Evolutionary conservation across 2,888 invertebrate genomes (phyloP).

Genomic region (Thecocarcelia acutangulata): DNA sequence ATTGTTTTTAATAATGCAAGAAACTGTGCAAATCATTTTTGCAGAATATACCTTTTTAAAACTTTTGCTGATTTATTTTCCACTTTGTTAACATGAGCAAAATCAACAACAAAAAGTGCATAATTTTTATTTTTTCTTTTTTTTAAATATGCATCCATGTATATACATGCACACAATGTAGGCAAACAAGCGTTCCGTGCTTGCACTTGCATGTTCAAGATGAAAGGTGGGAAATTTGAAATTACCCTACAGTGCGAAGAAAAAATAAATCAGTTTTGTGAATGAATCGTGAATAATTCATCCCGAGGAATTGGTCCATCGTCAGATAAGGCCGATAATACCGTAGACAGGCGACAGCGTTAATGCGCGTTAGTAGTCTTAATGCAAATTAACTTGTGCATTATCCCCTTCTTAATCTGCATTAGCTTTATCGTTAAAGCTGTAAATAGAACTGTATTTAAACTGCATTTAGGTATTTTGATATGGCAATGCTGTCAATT

Average conservation of each 20-base stretch:
- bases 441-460: too few relatives aligned
- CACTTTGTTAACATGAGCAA: constrained; percentile 20
- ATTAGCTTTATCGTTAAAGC: too few relatives aligned
- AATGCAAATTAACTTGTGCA: too few relatives aligned
- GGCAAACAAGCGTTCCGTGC: constrained; percentile 2
- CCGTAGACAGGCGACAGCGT: too few relatives aligned
- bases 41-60: background rate
- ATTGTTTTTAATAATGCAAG: background rate
- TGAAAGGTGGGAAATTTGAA: background rate
- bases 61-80: constrained; percentile 27
- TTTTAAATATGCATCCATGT: background rate
- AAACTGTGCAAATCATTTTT: constrained; percentile 35
- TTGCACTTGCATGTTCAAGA: background rate
- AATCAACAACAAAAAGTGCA: constrained; percentile 18
- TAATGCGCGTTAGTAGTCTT: too few relatives aligned
- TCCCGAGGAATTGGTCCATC: too few relatives aligned
- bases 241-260: background rate
- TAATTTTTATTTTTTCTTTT: too few relatives aligned
- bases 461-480: too few relatives aligned
- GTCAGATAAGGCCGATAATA: too few relatives aligned
- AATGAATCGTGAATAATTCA: too few relatives aligned
- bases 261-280: background rate
- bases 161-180: background rate
- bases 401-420: too few relatives aligned
- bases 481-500: too few relatives aligned